Conservation (phyloP, 2,888 invertebrate species). For the Orgyia antiqua region DNA sequence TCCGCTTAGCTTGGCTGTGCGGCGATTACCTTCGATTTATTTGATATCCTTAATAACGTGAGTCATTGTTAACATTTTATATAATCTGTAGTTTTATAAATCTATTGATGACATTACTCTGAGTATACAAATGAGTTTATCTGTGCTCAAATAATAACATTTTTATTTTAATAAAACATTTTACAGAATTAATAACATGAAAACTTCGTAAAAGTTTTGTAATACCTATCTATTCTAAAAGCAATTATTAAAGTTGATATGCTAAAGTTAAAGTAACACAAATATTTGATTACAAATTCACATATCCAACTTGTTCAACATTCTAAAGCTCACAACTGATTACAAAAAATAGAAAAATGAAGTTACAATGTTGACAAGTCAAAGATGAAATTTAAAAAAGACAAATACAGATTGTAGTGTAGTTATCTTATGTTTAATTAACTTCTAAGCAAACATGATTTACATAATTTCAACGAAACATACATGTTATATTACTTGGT, state of each 20-base stretch:
- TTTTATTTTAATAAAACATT: too few species aligned
- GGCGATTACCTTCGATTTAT: conserved; percentile 32
- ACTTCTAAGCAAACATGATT: conserved; percentile 59
- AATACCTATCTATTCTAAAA: background rate
- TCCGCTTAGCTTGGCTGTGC: conserved; percentile 33
- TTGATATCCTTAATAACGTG: conserved; percentile 22
- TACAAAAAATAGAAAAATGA: conserved; percentile 14
- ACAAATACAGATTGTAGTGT: conserved; percentile 55
- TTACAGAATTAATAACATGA: too few species aligned
- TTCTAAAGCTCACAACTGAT: conserved; percentile 15
- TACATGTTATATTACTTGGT: conserved; percentile 41
- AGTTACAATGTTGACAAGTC: conserved; percentile 41
- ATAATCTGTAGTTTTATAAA: conserved; percentile 12
- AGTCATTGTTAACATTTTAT: conserved; percentile 16
- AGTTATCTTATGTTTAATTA: conserved; percentile 72
- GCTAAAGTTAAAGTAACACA: conserved; percentile 1
- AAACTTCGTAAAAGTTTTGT: background rate
- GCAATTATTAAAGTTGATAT: background rate
- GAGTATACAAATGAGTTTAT: background rate
- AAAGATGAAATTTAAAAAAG: conserved; percentile 49
- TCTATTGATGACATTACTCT: background rate
- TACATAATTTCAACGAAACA: conserved; percentile 59
- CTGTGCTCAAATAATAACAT: too few species aligned
- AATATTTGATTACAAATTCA: conserved; percentile 8
- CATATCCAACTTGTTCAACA: conserved; percentile 14